Evolutionary conservation across 2,797 vertebrate genomes (phyloP).

Genomic region (Caiman crocodilus): DNA sequence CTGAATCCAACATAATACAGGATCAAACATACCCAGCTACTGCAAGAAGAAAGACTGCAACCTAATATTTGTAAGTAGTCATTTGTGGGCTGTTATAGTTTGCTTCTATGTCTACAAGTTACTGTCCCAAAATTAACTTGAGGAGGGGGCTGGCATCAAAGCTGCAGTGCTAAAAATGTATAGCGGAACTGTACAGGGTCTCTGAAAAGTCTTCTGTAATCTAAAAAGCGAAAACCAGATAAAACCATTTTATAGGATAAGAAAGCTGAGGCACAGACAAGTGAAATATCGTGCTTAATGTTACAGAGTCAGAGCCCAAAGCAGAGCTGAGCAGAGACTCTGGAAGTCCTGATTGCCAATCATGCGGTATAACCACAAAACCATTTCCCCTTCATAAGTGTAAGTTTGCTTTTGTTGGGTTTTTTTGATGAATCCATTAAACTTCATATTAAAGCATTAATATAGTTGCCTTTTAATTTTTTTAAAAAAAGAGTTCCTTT

Average conservation of each 20-base stretch:
- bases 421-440: neutral
- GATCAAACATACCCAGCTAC: neutral
- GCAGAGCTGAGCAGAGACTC: neutral
- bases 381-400: neutral
- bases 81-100: neutral
- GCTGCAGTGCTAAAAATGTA: neutral
- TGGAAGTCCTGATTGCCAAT: neutral
- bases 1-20: neutral
- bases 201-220: neutral
- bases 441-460: neutral
- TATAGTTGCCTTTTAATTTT: neutral
- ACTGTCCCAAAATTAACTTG: neutral
- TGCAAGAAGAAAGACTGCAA: neutral
- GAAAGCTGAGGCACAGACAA: neutral
- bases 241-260: neutral
- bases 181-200: neutral
- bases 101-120: neutral
- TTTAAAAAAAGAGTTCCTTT: accelerated
- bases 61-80: neutral
- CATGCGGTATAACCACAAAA: neutral
- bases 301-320: neutral
- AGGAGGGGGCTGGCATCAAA: neutral
- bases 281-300: neutral
- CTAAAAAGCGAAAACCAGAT: neutral
- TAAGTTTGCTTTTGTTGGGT: neutral